Conservation (phyloP, 2,113 vertebrate species). For the Axis porcinus region DNA sequence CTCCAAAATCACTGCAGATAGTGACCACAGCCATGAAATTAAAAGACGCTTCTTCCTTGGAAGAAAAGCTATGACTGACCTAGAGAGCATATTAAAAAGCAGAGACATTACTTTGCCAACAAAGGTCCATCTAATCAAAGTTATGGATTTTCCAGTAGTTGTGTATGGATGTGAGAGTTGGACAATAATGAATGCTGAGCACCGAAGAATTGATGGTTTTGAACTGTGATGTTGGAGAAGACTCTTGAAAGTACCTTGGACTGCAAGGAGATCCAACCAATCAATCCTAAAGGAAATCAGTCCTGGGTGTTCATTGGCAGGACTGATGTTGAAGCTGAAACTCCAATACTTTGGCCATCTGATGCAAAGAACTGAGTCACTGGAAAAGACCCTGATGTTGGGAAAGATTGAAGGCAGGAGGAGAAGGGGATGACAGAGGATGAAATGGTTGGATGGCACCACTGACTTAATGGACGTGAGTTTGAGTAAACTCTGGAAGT, state of each 20-base stretch:
- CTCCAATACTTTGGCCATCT: background rate
- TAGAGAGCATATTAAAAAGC: background rate
- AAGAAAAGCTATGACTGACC: background rate
- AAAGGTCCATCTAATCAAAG: background rate
- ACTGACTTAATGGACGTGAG: background rate
- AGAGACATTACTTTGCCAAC: background rate
- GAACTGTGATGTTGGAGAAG: background rate
- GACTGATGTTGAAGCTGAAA: background rate
- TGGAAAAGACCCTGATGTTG: background rate
- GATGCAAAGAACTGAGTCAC: background rate
- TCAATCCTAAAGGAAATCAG: background rate
- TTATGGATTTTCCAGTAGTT: background rate
- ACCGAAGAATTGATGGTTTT: background rate
- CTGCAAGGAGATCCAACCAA: background rate
- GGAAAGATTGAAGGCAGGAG: background rate
- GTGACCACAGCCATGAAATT: background rate
- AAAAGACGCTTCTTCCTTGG: background rate
- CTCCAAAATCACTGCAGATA: background rate
- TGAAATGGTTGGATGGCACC: background rate
- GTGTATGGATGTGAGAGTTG: background rate
- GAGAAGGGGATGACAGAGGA: background rate
- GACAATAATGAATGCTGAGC: accelerated
- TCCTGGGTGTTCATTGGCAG: background rate
- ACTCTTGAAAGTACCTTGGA: background rate
- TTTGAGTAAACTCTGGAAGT: background rate